A percentile compares a stretch with the other conserved stretches of the same genome.
Conservation (phyloP, 2,113 vertebrate genomes). For the Ahaetulla prasina region DNA sequence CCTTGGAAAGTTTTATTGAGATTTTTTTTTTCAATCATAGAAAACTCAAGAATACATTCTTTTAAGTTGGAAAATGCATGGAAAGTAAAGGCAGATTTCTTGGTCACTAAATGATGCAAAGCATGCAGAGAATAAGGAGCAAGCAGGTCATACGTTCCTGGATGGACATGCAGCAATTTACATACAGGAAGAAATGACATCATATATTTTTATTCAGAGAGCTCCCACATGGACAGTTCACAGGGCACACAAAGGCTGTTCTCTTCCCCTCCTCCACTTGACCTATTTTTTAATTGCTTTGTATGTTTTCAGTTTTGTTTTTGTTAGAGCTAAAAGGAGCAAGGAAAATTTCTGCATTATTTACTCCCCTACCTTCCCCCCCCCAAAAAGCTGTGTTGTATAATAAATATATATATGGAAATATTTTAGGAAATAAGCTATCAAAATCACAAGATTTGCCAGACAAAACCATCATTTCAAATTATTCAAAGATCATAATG, state of each 20-base stretch:
- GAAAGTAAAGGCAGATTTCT: not conserved
- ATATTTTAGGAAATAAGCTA: not conserved
- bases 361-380: not conserved
- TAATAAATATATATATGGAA: not conserved
- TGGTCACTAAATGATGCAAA: not conserved
- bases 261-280: not conserved
- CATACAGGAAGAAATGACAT: not conserved
- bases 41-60: not conserved
- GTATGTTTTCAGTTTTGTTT: not conserved
- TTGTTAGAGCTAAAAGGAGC: not conserved
- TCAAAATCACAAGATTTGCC: not conserved
- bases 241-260: not conserved
- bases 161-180: not conserved
- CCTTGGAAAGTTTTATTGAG: not conserved
- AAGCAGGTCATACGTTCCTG: not conserved
- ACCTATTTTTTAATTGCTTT: not conserved
- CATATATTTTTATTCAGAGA: not conserved
- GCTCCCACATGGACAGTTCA: not conserved
- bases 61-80: not conserved
- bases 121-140: not conserved
- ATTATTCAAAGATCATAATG: not conserved
- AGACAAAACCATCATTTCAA: not conserved
- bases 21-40: not conserved
- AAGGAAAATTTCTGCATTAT: not conserved
- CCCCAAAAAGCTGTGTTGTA: not conserved